Evolutionary conservation across 2,113 vertebrate genomes (phyloP).

Genomic region (Tiliqua scincoides): DNA sequence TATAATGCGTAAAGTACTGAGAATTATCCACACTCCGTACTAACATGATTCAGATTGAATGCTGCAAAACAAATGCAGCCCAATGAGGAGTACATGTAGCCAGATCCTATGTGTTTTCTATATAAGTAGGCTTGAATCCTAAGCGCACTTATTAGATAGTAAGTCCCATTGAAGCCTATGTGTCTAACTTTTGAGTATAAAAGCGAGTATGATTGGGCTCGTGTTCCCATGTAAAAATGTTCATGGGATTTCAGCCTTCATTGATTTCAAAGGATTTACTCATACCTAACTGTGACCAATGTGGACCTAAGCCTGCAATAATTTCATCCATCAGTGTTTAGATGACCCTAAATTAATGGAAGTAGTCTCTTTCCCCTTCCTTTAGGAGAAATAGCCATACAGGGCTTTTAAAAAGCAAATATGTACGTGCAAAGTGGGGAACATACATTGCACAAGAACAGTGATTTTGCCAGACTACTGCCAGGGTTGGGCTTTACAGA

Average conservation of each 20-base stretch:
- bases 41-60: not conserved
- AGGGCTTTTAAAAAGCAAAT: not conserved
- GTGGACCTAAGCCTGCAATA: not conserved
- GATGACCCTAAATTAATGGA: not conserved
- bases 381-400: not conserved
- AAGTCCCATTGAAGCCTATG: not conserved
- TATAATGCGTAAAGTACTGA: not conserved
- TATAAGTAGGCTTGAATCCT: not conserved
- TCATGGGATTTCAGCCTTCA: not conserved
- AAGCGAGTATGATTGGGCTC: not conserved
- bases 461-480: not conserved
- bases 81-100: not conserved
- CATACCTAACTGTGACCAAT: not conserved
- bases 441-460: not conserved
- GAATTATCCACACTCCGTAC: not conserved
- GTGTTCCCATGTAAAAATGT: not conserved
- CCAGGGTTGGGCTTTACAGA: not conserved
- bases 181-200: too few relatives aligned
- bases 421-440: not conserved
- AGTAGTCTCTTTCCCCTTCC: not conserved
- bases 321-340: not conserved
- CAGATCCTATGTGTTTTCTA: not conserved
- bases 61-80: not conserved
- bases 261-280: not conserved
- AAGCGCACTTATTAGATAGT: not conserved